Conservation (phyloP, 2,113 vertebrate species). For the Steatornis caripensis region DNA sequence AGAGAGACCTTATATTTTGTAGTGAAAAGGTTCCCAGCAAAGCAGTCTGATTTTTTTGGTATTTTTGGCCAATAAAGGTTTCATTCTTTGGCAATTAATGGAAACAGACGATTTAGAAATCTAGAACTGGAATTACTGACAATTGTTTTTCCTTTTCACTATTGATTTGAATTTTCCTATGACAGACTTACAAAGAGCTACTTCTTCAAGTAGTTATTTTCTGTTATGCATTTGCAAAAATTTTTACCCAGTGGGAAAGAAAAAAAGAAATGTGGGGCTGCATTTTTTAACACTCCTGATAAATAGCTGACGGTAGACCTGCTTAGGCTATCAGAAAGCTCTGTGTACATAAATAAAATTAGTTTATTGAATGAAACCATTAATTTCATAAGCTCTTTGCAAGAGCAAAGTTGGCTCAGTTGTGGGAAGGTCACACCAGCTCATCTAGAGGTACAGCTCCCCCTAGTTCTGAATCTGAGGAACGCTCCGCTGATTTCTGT, state of each 20-base stretch:
- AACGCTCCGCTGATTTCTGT: not conserved
- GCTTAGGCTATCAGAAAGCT: not conserved
- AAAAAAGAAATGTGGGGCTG: not conserved
- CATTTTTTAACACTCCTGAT: not conserved
- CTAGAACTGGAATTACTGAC: not conserved
- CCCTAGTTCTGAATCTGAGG: not conserved
- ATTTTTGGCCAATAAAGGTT: not conserved
- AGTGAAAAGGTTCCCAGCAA: not conserved
- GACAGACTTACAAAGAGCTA: not conserved
- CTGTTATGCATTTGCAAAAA: accelerated
- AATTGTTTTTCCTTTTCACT: not conserved
- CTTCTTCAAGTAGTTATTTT: not conserved
- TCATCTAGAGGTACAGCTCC: slow-evolving; percentile 18
- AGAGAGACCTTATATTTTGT: not conserved
- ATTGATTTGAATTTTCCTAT: not conserved
- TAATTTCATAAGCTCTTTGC: not conserved
- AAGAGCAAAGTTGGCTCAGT: not conserved
- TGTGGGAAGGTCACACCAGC: not conserved
- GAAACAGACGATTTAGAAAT: not conserved
- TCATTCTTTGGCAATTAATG: not conserved
- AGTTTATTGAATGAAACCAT: not conserved
- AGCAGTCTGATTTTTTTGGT: not conserved
- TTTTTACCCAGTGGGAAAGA: not conserved
- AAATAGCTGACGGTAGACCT: not conserved
- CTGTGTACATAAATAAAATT: accelerated